Percentiles rank a stretch among this genome's conserved stretches.
phyloP scores from a whole-genome alignment of 2,888 invertebrate species.

The Hydriomena furcata region DNA sequence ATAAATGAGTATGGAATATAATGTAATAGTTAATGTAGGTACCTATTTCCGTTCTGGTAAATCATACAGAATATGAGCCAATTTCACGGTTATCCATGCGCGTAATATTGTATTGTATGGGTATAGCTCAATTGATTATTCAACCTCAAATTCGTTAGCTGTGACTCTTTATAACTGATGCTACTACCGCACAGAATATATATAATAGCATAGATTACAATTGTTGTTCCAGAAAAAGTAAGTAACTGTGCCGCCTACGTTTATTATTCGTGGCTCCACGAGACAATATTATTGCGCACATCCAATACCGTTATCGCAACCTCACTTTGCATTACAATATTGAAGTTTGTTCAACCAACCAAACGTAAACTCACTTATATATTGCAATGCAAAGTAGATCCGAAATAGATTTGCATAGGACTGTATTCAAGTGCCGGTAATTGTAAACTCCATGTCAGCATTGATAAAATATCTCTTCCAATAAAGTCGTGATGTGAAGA shows the following conservation, averaged over 20 bases:
- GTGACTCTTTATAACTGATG: not conserved
- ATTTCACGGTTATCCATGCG: constrained; percentile 30
- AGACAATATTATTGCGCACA: too few species aligned
- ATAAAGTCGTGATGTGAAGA: constrained; percentile 71
- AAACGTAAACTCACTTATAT: not conserved
- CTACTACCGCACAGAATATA: not conserved
- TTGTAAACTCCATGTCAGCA: constrained; percentile 25
- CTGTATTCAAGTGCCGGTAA: constrained; percentile 15
- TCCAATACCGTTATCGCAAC: not conserved
- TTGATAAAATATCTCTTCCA: constrained; percentile 68
- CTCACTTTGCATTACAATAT: constrained; percentile 2
- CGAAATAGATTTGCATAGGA: constrained; percentile 12
- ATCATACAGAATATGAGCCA: constrained; percentile 30
- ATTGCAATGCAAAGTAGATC: constrained; percentile 3
- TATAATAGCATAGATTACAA: too few species aligned
- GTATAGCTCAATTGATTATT: constrained; percentile 28
- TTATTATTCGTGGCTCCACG: too few species aligned
- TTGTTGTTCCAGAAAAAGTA: too few species aligned
- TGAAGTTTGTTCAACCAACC: not conserved
- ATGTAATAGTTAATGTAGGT: constrained; percentile 5
- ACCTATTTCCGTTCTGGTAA: constrained; percentile 20
- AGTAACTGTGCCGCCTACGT: too few species aligned
- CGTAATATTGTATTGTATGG: constrained; percentile 31
- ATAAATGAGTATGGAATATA: not conserved
- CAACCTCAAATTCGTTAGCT: constrained; percentile 22